Base-by-base conservation (phyloP, 2,113 vertebrate species). In the Apaloderma vittatum region DNA sequence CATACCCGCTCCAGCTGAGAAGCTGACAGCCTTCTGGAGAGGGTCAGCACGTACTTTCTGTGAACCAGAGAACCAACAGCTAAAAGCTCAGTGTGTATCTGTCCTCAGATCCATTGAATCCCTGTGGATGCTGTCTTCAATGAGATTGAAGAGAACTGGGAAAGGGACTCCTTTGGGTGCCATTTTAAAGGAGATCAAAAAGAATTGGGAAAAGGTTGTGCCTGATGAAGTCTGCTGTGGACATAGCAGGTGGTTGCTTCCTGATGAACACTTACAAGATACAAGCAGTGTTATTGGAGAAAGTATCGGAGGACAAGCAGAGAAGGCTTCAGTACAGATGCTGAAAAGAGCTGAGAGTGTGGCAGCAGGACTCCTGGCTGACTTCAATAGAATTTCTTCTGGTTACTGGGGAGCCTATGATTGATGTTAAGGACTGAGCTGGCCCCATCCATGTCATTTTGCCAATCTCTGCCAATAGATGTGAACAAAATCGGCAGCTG, bases 321-420 rank as follows among this genome's bases (percentile, higher is more conserved):
- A 46, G 57, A 37, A 61, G 21, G 24, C 4, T 71, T 59, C 7
- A 8, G 14, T 20, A 15, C 36, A 46, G 37, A 24, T 6, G 8
- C 29, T 58, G 49, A 65, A 32, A 17, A 0, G 1, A 92, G 32
- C 37, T 4, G 1, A 2, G 40, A 61, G 32, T 6, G 54, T 15
- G 63, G 45, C 34, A 49, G 13, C 21, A 65, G 57, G n/a, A 24
- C 23, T 82, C 17, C 32, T 55, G 43, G 11, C 61, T 55, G 46
- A 63, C 70, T 29, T 55, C 49, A 63, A 57, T 20, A 48, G 48
- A 21, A 48, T 52, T 67, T 76, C 40, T 85, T 51, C 68, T 37
- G 1, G 0, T 78, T n/a, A 32, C 32, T 27, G 22, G 20, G 27
- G 26, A 79, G 49, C 4, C 0, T 46, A 9, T 6, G 30, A 65